These are phyloP conservation scores for Danio jaintianensis DNA, from an alignment of 2,797 vertebrate species.

Conservation along the genomic window DNA sequence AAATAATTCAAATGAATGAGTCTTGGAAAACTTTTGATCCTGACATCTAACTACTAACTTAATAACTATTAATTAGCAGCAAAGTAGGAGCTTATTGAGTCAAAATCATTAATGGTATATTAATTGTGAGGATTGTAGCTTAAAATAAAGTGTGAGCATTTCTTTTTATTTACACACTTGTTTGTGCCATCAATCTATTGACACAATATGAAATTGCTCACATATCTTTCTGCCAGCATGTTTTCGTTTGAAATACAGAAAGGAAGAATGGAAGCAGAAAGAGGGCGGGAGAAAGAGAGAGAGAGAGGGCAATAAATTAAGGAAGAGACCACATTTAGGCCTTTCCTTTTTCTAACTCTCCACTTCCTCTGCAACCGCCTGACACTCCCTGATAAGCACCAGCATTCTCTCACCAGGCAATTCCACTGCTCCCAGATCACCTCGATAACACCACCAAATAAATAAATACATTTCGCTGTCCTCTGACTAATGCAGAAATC, in stretches of 20 bases:
- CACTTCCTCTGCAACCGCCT: slow-evolving; percentile 79
- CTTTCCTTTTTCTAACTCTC: slow-evolving; percentile 76
- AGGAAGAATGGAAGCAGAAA: neutral
- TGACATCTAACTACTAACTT: too few species aligned
- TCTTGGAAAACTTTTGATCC: too few species aligned
- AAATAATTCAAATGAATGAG: too few species aligned
- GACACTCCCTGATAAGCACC: slow-evolving; percentile 80
- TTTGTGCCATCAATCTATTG: too few species aligned
- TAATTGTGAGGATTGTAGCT: too few species aligned
- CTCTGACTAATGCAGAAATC: slow-evolving; percentile 10
- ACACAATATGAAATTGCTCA: too few species aligned
- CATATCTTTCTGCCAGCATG: slow-evolving; percentile 3
- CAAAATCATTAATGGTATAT: too few species aligned
- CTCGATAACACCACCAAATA: slow-evolving; percentile 53
- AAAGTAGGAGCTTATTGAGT: too few species aligned
- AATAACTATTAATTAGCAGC: too few species aligned
- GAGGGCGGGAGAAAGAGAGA: neutral
- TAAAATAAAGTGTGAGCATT: too few species aligned
- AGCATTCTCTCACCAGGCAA: slow-evolving; percentile 51
- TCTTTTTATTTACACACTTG: too few species aligned
- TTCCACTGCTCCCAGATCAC: slow-evolving; percentile 53
- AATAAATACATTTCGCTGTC: slow-evolving; percentile 52
- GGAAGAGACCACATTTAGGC: slow-evolving; percentile 63
- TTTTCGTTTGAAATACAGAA: slow-evolving; percentile 46
- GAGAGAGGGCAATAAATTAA: slow-evolving; percentile 61